Conservation (phyloP, 2,888 invertebrate species). For the Ctena decussata region DNA sequence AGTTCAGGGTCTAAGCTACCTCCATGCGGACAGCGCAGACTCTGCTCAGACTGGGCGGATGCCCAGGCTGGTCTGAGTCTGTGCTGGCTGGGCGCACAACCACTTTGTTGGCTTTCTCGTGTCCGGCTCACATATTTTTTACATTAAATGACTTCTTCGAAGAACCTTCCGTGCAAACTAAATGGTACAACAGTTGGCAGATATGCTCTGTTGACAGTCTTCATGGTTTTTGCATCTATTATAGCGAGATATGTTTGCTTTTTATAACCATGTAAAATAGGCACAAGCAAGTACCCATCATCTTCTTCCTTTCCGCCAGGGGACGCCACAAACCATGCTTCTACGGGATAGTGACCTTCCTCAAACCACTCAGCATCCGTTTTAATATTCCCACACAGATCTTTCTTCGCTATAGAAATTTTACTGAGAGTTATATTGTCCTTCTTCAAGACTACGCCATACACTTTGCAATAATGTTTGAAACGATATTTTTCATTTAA, state of each 20-base stretch:
- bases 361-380: constrained; percentile 72
- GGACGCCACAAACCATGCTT: constrained; percentile 81
- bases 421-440: constrained; percentile 73
- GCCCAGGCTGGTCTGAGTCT: too few species aligned
- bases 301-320: constrained; percentile 78
- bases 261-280: constrained; percentile 78
- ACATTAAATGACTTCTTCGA: constrained; percentile 64
- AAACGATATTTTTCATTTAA: constrained; percentile 82
- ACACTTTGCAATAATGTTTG: constrained; percentile 80
- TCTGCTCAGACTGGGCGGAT: too few species aligned
- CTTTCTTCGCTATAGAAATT: constrained; percentile 82
- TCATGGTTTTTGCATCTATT: constrained; percentile 79
- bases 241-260: constrained; percentile 77
- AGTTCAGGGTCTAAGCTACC: too few species aligned
- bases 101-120: too few species aligned
- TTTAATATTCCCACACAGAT: constrained; percentile 72
- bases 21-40: too few species aligned
- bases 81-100: too few species aligned
- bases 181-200: constrained; percentile 82
- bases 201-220: constrained; percentile 71
- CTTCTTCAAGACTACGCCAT: constrained; percentile 80
- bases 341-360: constrained; percentile 77
- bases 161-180: constrained; percentile 83
- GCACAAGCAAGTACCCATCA: constrained; percentile 81
- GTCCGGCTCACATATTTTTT: too few species aligned